Conservation (phyloP, 2,797 vertebrate genomes). For the Thunnus albacares region DNA sequence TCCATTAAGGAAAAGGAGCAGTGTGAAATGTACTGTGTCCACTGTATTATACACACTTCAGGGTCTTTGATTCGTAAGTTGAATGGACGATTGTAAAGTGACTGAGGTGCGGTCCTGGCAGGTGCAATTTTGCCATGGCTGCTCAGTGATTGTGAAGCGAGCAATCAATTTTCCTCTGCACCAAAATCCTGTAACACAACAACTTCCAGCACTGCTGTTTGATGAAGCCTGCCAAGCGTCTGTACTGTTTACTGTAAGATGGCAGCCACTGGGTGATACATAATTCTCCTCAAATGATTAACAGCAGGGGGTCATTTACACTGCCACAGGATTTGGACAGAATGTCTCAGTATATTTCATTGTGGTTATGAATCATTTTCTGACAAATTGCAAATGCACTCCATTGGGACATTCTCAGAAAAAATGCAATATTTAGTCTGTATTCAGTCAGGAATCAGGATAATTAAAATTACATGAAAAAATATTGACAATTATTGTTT, state of each 20-base stretch:
- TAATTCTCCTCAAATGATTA: constrained; percentile 60
- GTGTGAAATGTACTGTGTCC: constrained; percentile 25
- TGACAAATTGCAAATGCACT: constrained; percentile 22
- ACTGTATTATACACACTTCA: constrained; percentile 21
- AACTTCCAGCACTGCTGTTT: constrained; percentile 62
- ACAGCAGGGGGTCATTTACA: constrained; percentile 48
- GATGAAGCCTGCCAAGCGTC: constrained; percentile 62
- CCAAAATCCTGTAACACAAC: constrained; percentile 62
- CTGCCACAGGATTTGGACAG: constrained; percentile 40
- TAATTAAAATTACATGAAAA: constrained; percentile 40
- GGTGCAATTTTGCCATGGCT: constrained; percentile 65
- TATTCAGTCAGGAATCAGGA: constrained; percentile 18
- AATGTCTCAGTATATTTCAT: constrained; percentile 34
- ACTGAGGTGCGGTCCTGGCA: constrained; percentile 64
- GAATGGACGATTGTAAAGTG: constrained; percentile 57
- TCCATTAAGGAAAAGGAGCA: constrained; percentile 16
- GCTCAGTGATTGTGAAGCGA: constrained; percentile 56
- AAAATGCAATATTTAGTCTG: constrained; percentile 1
- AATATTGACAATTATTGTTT: constrained; percentile 35
- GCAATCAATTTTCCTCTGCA: constrained; percentile 73
- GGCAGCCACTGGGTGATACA: constrained; percentile 52
- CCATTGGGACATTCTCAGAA: neutral
- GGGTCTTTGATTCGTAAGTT: constrained; percentile 53
- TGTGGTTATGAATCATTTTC: constrained; percentile 53
- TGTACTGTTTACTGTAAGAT: constrained; percentile 21